Percentiles rank a stretch among this genome's conserved stretches.
These are phyloP conservation scores for Apoda limacodes DNA, from an alignment of 2,888 invertebrate genomes.

Conservation along the genomic window DNA sequence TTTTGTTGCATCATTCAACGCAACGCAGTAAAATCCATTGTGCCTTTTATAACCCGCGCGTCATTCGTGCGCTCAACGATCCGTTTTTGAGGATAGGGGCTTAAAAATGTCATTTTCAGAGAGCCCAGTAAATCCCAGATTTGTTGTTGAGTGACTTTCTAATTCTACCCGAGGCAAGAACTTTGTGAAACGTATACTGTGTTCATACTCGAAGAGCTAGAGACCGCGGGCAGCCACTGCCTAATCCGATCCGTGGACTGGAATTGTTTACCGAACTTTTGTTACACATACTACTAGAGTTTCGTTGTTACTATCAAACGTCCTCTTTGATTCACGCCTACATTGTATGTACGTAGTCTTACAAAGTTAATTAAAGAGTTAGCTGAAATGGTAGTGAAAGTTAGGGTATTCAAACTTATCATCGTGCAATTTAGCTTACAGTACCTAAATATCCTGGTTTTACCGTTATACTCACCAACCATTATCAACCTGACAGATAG, in stretches of 20 bases:
- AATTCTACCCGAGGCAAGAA: constrained; percentile 53
- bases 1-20: constrained; percentile 56
- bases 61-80: constrained; percentile 33
- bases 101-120: constrained; percentile 59
- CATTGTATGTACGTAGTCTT: too few relatives aligned
- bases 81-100: constrained; percentile 33
- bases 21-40: constrained; percentile 33
- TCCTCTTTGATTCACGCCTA: too few relatives aligned
- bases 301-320: too few relatives aligned
- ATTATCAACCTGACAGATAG: too few relatives aligned
- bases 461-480: too few relatives aligned
- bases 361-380: too few relatives aligned
- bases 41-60: constrained; percentile 35
- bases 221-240: constrained; percentile 52
- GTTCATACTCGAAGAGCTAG: constrained; percentile 54
- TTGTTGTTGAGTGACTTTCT: constrained; percentile 62
- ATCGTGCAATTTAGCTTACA: too few relatives aligned
- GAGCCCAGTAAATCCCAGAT: constrained; percentile 57
- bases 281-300: too few relatives aligned
- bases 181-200: constrained; percentile 66
- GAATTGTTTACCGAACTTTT: constrained; percentile 54
- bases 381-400: too few relatives aligned
- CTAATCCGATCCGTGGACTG: constrained; percentile 56
- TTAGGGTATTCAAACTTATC: too few relatives aligned
- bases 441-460: too few relatives aligned